Percentiles rank a stretch among this genome's conserved stretches.
phyloP scores from a whole-genome alignment of 1,140 invertebrate species.

The Bombus balteatus region DNA sequence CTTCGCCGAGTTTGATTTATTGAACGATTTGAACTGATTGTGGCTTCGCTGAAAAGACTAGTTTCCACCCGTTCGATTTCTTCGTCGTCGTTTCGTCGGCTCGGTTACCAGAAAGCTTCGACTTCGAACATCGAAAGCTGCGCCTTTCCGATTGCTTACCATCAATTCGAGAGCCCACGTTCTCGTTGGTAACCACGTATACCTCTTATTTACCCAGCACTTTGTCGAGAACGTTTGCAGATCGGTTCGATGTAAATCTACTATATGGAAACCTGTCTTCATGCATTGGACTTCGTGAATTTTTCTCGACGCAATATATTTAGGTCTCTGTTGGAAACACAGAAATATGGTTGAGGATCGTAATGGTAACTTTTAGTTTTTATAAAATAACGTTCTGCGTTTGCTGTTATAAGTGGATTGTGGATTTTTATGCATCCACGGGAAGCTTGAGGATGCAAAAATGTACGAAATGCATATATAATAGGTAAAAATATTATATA shows the following conservation, averaged over 20 bases:
- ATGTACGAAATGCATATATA: too few species aligned
- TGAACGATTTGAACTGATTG: constrained; percentile 39
- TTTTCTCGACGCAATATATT: neutral
- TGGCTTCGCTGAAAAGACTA: constrained; percentile 9
- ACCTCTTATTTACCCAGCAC: constrained; percentile 7
- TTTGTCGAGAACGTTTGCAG: neutral
- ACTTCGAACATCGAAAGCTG: too few species aligned
- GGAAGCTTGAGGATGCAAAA: too few species aligned
- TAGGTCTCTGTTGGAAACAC: too few species aligned
- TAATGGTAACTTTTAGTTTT: too few species aligned
- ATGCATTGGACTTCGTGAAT: neutral
- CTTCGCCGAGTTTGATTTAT: constrained; percentile 39
- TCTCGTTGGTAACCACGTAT: neutral
- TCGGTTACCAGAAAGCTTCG: constrained; percentile 26
- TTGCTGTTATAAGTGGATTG: too few species aligned
- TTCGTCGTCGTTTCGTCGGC: neutral
- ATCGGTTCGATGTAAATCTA: neutral
- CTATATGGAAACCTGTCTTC: too few species aligned
- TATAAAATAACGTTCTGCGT: too few species aligned
- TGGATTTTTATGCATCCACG: too few species aligned
- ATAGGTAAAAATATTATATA: too few species aligned
- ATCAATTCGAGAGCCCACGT: constrained; percentile 13
- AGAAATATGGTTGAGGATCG: too few species aligned
- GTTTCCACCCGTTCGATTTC: neutral
- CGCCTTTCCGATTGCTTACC: neutral